Percentiles rank a stretch among this genome's conserved stretches.
These are phyloP conservation scores for Epirrita christyi DNA, from an alignment of 2,888 invertebrate genomes.

Conservation along the genomic window DNA sequence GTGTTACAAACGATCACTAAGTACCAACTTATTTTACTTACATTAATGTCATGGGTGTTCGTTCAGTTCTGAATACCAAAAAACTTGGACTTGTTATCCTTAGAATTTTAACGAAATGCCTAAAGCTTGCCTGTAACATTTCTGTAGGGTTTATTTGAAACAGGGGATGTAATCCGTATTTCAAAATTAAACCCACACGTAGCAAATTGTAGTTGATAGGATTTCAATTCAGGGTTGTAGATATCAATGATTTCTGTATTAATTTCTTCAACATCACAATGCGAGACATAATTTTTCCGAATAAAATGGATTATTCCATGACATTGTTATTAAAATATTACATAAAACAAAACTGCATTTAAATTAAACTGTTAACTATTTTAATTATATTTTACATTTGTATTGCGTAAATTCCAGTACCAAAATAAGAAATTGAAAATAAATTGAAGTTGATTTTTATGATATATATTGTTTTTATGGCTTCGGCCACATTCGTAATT, in stretches of 20 bases:
- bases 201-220: slow-evolving; percentile 63
- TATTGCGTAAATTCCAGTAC: slow-evolving; percentile 81
- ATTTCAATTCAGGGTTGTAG: slow-evolving; percentile 46
- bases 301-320: slow-evolving; percentile 68
- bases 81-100: slow-evolving; percentile 25
- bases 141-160: slow-evolving; percentile 61
- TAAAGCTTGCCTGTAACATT: slow-evolving; percentile 75
- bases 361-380: slow-evolving; percentile 80
- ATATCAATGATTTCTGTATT: slow-evolving; percentile 3
- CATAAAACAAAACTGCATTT: slow-evolving; percentile 72
- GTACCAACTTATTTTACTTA: slow-evolving; percentile 45
- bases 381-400: slow-evolving; percentile 81
- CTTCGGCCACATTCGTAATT: too few relatives aligned
- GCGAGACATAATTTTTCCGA: slow-evolving; percentile 43
- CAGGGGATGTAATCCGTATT: slow-evolving; percentile 68
- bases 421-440: slow-evolving; percentile 76
- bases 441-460: slow-evolving; percentile 83
- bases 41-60: slow-evolving; percentile 70
- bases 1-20: slow-evolving; percentile 53
- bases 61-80: slow-evolving; percentile 28
- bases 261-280: slow-evolving; percentile 41
- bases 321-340: slow-evolving; percentile 63
- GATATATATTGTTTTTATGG: slow-evolving; percentile 40
- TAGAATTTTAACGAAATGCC: slow-evolving; percentile 62
- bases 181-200: slow-evolving; percentile 49